phyloP scores from a whole-genome alignment of 2,113 vertebrate genomes.

The Sturnus vulgaris region DNA sequence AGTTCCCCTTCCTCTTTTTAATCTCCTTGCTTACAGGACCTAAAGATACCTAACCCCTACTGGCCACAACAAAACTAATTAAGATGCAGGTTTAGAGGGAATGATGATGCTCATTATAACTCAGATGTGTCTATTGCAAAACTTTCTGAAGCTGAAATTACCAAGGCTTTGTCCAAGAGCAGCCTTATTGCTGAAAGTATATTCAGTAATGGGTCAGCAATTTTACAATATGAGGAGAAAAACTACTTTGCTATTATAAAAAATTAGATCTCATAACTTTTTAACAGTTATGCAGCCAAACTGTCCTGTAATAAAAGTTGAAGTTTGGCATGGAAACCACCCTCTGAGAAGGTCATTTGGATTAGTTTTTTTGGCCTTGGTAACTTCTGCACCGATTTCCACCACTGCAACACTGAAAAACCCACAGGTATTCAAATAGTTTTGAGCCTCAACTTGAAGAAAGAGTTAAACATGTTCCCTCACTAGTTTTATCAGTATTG shows the following conservation, averaged over 20 bases:
- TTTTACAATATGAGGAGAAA: neutral
- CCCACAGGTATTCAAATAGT: neutral
- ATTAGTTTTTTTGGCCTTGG: neutral
- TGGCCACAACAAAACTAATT: neutral
- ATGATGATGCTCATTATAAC: neutral
- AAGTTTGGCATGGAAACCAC: neutral
- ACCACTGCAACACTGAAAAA: neutral
- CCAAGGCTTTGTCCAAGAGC: neutral
- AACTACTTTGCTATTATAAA: neutral
- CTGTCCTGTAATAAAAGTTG: neutral
- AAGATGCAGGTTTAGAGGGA: neutral
- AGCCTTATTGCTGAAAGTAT: neutral
- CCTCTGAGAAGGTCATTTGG: neutral
- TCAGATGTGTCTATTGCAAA: neutral
- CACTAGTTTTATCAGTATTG: neutral
- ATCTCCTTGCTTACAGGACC: neutral
- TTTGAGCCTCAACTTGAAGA: neutral
- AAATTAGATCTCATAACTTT: neutral
- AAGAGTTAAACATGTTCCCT: neutral
- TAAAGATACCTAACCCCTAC: neutral
- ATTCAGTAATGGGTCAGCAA: neutral
- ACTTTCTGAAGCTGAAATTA: slow-evolving; percentile 7
- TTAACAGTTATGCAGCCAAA: neutral
- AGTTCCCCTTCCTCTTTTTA: neutral
- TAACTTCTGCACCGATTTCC: neutral